These are phyloP conservation scores for Heteronetta atricapilla DNA, from an alignment of 2,113 vertebrate genomes.

Conservation along the genomic window DNA sequence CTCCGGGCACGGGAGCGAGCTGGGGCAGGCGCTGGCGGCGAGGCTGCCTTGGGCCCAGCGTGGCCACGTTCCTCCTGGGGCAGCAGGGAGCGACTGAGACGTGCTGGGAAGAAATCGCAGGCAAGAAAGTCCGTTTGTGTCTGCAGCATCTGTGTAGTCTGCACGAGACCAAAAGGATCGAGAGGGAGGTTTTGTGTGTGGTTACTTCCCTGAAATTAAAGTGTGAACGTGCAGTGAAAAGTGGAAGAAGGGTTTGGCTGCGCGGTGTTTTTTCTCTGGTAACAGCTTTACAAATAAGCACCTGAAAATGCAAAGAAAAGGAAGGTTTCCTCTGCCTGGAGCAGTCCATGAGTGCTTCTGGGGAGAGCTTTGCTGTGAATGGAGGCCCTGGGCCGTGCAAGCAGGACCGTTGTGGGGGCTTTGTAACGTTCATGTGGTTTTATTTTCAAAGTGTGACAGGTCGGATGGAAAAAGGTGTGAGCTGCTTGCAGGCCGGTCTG, in stretches of 20 bases:
- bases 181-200: not conserved
- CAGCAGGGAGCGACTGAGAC: not conserved
- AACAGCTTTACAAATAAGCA: not conserved
- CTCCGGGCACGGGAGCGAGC: rapidly evolving
- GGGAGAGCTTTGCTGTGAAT: not conserved
- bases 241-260: not conserved
- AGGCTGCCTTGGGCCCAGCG: rapidly evolving
- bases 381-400: not conserved
- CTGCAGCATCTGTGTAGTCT: not conserved
- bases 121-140: not conserved
- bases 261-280: not conserved
- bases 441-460: not conserved
- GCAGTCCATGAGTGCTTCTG: not conserved
- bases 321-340: not conserved
- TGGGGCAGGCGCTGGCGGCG: not conserved
- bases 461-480: not conserved
- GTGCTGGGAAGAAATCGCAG: not conserved
- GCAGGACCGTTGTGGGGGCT: not conserved
- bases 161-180: not conserved
- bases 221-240: not conserved
- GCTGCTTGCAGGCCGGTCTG: not conserved
- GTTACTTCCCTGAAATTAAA: not conserved
- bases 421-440: not conserved
- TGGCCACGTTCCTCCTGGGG: not conserved
- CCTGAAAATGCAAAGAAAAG: not conserved